A percentile compares a stretch with the other conserved stretches of the same genome.
Evolutionary conservation across 2,113 vertebrate genomes (phyloP).

Genomic region (Pelvicachromis taeniatus): DNA sequence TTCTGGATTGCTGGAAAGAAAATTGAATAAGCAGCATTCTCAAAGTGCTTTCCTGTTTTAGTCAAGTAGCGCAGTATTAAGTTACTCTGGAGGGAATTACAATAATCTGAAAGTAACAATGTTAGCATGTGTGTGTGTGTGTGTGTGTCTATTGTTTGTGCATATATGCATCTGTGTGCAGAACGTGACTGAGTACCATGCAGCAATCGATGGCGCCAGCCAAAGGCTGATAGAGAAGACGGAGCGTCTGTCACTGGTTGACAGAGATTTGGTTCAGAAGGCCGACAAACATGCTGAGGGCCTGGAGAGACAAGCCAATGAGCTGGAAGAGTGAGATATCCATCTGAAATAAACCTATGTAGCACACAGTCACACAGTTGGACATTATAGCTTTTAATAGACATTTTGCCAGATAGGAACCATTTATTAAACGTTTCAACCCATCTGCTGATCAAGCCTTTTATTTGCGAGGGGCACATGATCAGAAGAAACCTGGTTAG

Average conservation of each 20-base stretch:
- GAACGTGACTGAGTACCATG: slow-evolving; percentile 85
- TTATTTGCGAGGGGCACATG: too few species aligned
- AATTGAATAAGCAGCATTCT: neutral
- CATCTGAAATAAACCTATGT: neutral
- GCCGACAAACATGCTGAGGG: slow-evolving; percentile 77
- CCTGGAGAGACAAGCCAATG: slow-evolving; percentile 78
- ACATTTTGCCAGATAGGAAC: neutral
- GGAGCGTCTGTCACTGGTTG: slow-evolving; percentile 78
- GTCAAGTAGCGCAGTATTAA: neutral
- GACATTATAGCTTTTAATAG: neutral
- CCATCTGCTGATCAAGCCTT: too few species aligned
- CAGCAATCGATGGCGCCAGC: slow-evolving; percentile 88
- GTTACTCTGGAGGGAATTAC: neutral
- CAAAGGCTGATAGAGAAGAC: slow-evolving; percentile 77
- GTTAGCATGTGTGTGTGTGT: neutral
- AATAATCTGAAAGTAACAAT: neutral
- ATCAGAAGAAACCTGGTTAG: too few species aligned
- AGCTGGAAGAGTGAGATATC: slow-evolving; percentile 78
- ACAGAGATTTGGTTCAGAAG: slow-evolving; percentile 80
- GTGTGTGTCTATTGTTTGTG: neutral
- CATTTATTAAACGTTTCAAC: neutral
- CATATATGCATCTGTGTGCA: slow-evolving; percentile 34
- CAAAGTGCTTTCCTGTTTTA: neutral
- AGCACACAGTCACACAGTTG: neutral
- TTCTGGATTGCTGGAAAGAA: neutral